Evolutionary conservation across 2,888 invertebrate genomes (phyloP).

Genomic region (Athalia circularis): DNA sequence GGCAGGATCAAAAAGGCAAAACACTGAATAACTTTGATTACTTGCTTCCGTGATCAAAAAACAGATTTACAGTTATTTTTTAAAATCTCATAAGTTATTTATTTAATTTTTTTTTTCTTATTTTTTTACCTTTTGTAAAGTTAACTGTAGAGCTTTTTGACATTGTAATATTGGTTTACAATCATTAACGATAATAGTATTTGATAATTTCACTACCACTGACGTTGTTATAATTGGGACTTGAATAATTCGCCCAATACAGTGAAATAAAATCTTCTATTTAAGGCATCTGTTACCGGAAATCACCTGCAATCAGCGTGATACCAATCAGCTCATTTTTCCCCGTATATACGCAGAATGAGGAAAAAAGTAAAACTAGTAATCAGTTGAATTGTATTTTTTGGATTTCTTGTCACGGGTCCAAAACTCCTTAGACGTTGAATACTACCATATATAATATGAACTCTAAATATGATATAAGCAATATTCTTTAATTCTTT

Average conservation of each 20-base stretch:
- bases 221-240: background rate
- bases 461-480: slow-evolving; percentile 54
- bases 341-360: background rate
- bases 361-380: background rate
- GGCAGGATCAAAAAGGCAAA: background rate
- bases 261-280: slow-evolving; percentile 31
- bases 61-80: slow-evolving; percentile 2
- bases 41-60: slow-evolving; percentile 10
- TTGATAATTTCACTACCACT: background rate
- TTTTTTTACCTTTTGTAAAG: background rate
- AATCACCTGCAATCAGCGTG: slow-evolving; percentile 56
- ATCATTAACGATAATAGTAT: background rate
- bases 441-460: slow-evolving; percentile 28
- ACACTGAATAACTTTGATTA: background rate
- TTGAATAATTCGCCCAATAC: slow-evolving; percentile 12
- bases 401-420: slow-evolving; percentile 70
- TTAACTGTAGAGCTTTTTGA: background rate
- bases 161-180: slow-evolving; percentile 42
- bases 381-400: slow-evolving; percentile 52
- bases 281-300: slow-evolving; percentile 24
- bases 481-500: slow-evolving; percentile 60
- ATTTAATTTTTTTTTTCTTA: background rate
- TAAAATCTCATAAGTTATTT: background rate
- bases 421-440: slow-evolving; percentile 64
- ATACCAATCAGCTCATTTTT: slow-evolving; percentile 53